Base-by-base conservation (phyloP, 2,797 vertebrate genomes). In the Sebastes taczanowskii region DNA sequence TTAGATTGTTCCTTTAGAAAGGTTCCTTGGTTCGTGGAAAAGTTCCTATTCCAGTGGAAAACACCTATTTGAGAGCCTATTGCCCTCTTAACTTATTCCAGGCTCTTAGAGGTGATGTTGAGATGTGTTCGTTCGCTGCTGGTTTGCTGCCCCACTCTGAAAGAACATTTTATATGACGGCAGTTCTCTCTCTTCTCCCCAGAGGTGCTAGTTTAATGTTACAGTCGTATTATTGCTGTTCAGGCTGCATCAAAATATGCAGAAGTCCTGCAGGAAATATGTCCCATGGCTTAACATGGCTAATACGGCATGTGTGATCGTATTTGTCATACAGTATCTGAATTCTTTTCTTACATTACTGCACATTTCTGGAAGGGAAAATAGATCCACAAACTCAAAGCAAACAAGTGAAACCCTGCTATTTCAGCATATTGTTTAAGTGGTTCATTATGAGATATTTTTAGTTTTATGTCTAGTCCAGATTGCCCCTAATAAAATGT, bases 61-160 rank as follows among this genome's bases (percentile, higher is more conserved):
- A 64, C 46, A 72, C 29, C 14, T 18, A 25, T 67, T 62, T 52
- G 29, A 78, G 42, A 68, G 38, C 2, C 6, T 2, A 1, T 62
- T 56, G 23, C 56, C 29, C 20, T 49, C 38, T n/a, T 20, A n/a
- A 52, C 9, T 20, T 52, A 52, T 52, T 52, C 20, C 49, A 52
- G 49, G 9, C 20, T 49, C 46, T 52, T 52, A 52, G 49, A 69
- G 53, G 61, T 66, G 73, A 61, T 62, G 74, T 69, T 78, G 42
- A 65, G 78, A 82, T 70, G 77, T 76, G 70, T 90, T 89, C 89
- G 83, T 88, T 91, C 88, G 61, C 11, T 56, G 69, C 13, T 34
- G 42, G 9, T 69, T 60, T 56, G 58, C 58, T 42, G 35, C 52
- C 22, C 74, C 11, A 14, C n/a, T 64, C 66, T 81, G 14, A 81